phyloP scores from a whole-genome alignment of 2,113 vertebrate species.

The Amazona vittata region DNA sequence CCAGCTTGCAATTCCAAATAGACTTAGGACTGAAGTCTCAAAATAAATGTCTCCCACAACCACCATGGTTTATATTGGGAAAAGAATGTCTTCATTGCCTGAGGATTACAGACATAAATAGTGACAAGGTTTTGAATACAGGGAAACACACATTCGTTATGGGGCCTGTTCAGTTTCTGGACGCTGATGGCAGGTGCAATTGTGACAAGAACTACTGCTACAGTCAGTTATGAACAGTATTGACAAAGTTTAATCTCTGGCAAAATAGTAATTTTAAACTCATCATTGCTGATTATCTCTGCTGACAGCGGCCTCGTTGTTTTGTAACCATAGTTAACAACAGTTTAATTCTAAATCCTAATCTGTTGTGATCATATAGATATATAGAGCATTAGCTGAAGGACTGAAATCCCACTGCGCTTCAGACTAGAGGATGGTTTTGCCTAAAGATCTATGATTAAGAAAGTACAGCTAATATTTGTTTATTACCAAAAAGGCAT shows the following conservation, averaged over 20 bases:
- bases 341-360: constrained; percentile 19
- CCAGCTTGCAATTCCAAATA: background rate
- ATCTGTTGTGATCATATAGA: background rate
- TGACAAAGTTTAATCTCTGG: background rate
- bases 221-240: background rate
- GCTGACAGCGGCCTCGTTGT: background rate
- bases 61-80: background rate
- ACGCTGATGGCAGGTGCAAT: background rate
- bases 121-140: background rate
- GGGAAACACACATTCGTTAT: background rate
- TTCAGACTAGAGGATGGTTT: background rate
- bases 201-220: background rate
- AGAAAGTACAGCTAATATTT: constrained; percentile 18
- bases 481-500: constrained; percentile 13
- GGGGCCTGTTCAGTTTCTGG: background rate
- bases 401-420: background rate
- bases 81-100: background rate
- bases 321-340: constrained; percentile 1
- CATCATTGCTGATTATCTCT: background rate
- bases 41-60: background rate
- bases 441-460: constrained; percentile 23
- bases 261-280: background rate
- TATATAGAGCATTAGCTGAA: background rate
- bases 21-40: background rate
- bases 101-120: background rate